Conservation (phyloP, 1,140 invertebrate genomes). For the Physella acuta region DNA sequence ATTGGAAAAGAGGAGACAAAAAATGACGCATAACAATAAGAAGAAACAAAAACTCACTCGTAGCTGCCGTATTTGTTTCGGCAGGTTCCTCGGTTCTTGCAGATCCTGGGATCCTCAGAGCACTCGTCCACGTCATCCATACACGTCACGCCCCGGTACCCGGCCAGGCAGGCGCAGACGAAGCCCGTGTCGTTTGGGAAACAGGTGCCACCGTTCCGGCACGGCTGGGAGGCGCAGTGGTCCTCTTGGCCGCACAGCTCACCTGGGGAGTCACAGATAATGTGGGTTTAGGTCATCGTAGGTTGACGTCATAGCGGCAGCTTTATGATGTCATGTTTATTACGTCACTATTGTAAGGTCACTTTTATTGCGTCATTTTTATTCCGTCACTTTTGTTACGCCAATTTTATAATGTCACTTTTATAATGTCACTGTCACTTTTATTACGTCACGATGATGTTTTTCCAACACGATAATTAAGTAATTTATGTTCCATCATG, state of each 20-base stretch:
- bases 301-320: no score
- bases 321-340: no score
- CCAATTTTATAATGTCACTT: no score
- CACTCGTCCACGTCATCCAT: conserved; percentile 90
- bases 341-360: no score
- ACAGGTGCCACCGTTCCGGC: conserved; percentile 54
- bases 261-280: no score
- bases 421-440: no score
- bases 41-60: conserved; percentile 67
- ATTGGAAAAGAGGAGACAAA: neutral
- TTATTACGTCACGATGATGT: no score
- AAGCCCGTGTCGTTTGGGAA: conserved; percentile 67
- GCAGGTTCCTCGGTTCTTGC: conserved; percentile 85
- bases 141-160: conserved; percentile 67
- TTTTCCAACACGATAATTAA: no score
- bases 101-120: conserved; percentile 71
- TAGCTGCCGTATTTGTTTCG: conserved; percentile 77
- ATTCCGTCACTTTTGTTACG: no score
- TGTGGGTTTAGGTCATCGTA: no score
- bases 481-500: no score
- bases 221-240: conserved; percentile 51
- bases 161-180: conserved; percentile 47
- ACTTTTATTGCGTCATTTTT: no score
- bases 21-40: neutral
- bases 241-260: conserved; percentile 80